Evolutionary conservation across 2,888 invertebrate species (phyloP), one percentile per base, ranked within the genome.

Genomic region (Leucoptera coffeella): DNA sequence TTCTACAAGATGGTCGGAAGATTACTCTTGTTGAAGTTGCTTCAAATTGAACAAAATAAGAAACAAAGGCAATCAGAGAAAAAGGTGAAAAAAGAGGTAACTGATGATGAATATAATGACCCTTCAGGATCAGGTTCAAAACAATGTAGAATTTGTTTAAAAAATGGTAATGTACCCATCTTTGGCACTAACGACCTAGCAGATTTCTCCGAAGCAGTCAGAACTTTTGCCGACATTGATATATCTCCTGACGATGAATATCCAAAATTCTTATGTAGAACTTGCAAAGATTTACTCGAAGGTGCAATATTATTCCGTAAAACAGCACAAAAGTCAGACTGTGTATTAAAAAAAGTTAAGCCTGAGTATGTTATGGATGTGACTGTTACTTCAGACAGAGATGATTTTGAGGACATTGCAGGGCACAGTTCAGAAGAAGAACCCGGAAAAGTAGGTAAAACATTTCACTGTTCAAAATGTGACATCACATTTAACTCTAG

Each of bases 231-330:
- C 12, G 56, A 46, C 8, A 46, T 65, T 30, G 42, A 50, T 26
- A 36, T 64, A 1, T 40, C 33, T 7, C 21, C 28, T 15, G 45
- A 51, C 25, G 67, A 67, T 34, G 31, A 38, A 1, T 48, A 49
- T 32, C 60, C 65, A 0, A 62, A 65, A 40, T 48, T 40, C 29
- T 32, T 69, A 13, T 69, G 69, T 32, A 35, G 43, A 6, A 30
- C 48, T 1, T 69, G 69, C 27, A 38, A 52, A 30, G 36, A 43
- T 3, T 37, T 59, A 3, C 44, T 69, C 2, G 46, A 54, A 37
- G 50, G 53, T 4, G 67, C 65, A 10, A 50, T 64, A 28, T 33
- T 53, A 26, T 48, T 69, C 10, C 47, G 59, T 33, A 60, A 53
- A 47, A 61, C 53, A 15, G 67, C 67, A 3, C 53, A 51, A 33